These are phyloP conservation scores for Cinclus cinclus DNA, from an alignment of 2,113 vertebrate species.

Conservation along the genomic window DNA sequence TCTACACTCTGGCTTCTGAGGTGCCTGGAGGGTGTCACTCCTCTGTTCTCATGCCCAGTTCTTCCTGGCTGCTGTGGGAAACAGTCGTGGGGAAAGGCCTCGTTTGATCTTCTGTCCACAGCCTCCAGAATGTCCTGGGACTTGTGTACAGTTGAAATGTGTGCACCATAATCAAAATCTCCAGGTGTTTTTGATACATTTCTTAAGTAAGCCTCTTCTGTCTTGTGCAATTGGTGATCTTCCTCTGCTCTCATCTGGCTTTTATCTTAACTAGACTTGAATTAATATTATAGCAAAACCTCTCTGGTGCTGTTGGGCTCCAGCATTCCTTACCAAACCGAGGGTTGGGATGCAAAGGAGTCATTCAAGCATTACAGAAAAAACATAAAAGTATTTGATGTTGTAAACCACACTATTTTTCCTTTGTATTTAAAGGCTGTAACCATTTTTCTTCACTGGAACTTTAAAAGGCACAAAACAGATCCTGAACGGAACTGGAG, in stretches of 20 bases:
- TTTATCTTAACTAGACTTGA: neutral
- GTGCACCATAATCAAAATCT: neutral
- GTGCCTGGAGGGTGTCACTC: neutral
- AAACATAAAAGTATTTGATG: neutral
- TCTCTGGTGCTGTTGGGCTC: neutral
- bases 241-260: neutral
- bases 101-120: neutral
- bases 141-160: neutral
- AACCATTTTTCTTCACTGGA: neutral
- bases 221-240: neutral
- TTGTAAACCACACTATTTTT: neutral
- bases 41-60: neutral
- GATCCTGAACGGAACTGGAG: constrained; percentile 12
- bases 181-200: neutral
- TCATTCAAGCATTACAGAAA: neutral
- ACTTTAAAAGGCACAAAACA: neutral
- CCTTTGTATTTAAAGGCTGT: neutral
- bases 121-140: neutral
- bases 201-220: neutral
- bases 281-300: neutral
- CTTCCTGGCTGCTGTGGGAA: neutral
- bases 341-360: neutral
- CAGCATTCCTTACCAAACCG: neutral
- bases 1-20: neutral
- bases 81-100: neutral